These are phyloP conservation scores for Dysidea cf. avara DNA, from an alignment of 37 sponge, comb jelly and placozoan species.

Conservation along the genomic window DNA sequence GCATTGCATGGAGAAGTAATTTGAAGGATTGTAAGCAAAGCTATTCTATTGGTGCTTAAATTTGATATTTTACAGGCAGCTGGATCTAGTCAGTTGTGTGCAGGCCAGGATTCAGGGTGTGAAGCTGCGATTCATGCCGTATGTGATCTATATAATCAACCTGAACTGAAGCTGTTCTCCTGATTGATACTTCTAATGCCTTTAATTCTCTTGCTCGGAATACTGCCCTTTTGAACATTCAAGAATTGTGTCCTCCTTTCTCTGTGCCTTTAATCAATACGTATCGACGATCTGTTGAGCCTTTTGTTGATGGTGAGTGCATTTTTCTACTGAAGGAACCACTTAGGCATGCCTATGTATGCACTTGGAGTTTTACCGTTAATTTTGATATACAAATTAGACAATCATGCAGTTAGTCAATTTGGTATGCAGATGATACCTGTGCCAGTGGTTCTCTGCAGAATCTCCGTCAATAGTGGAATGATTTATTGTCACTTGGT, in stretches of 20 bases:
- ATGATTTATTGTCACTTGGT: not conserved
- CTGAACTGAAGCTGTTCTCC: constrained; percentile 22
- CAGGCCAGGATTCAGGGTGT: too few relatives aligned
- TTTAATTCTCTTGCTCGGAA: constrained; percentile 40
- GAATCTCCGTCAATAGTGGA: constrained; percentile 33
- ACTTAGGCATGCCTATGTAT: constrained; percentile 45
- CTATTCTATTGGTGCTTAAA: too few relatives aligned
- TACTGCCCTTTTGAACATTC: constrained; percentile 26
- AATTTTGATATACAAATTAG: constrained; percentile 6
- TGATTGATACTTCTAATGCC: constrained; percentile 39
- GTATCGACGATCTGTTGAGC: constrained; percentile 15
- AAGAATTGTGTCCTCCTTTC: constrained; percentile 11
- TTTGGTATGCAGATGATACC: constrained; percentile 57
- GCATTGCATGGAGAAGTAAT: too few relatives aligned
- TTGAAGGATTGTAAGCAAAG: too few relatives aligned
- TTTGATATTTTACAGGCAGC: too few relatives aligned
- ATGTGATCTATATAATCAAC: too few relatives aligned
- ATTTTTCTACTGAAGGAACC: constrained; percentile 33
- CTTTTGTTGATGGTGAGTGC: constrained; percentile 36
- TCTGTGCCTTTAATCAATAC: constrained; percentile 27
- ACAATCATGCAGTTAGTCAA: not conserved
- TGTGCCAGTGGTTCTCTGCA: too few relatives aligned
- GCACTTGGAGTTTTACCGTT: constrained; percentile 17
- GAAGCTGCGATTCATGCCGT: too few relatives aligned
- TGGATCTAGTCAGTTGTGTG: too few relatives aligned